Base-by-base conservation (phyloP, 2,888 invertebrate genomes). In the Melikaiella ostensackeni region DNA sequence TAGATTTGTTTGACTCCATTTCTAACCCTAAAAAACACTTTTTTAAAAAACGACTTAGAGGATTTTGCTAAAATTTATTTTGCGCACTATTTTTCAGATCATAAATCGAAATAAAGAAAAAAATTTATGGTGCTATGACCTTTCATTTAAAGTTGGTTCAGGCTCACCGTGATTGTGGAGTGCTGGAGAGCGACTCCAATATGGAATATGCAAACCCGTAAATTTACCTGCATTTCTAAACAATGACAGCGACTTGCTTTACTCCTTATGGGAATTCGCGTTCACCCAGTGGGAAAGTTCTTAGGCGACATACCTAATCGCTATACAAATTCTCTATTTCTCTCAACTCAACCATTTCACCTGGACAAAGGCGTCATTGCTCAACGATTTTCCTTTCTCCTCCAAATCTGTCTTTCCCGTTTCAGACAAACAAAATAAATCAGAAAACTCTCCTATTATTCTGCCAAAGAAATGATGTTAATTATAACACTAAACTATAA, bases 161-260 rank as follows among this genome's bases (percentile, higher is more conserved):
- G n/a, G n/a, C n/a, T n/a, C n/a, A n/a, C n/a, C n/a, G n/a, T n/a
- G n/a, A n/a, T n/a, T n/a, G n/a, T n/a, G n/a, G n/a, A n/a, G n/a
- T n/a, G 38, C 11, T 55, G 6, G 13, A 46, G 46, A 46, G 46
- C 33, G 9, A 38, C 21, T 46, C 5, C 9, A 57, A 46, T 66
- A 66, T 24, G 42, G 2, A 57, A 46, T 66, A 66, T 24, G 42
- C 66, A 27, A 46, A 66, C 66, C 66, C 66, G 27, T 66, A 66
- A 46, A 66, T 66, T 46, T 66, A 66, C 66, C 46, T 66, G 66
- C 66, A 66, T 46, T 66, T 66, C 30, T 46, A 66, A 66, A 66
- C 66, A 46, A 42, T 27, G 66, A 66, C 30, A 66, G 16, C 24
- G 66, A 46, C 66, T 66, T 66, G 46, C 66, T 66, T 42, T 46